Percentiles rank a stretch among this genome's conserved stretches.
These are phyloP conservation scores for Sebastes kiyomatsui DNA, from an alignment of 2,797 vertebrate genomes.

Conservation along the genomic window DNA sequence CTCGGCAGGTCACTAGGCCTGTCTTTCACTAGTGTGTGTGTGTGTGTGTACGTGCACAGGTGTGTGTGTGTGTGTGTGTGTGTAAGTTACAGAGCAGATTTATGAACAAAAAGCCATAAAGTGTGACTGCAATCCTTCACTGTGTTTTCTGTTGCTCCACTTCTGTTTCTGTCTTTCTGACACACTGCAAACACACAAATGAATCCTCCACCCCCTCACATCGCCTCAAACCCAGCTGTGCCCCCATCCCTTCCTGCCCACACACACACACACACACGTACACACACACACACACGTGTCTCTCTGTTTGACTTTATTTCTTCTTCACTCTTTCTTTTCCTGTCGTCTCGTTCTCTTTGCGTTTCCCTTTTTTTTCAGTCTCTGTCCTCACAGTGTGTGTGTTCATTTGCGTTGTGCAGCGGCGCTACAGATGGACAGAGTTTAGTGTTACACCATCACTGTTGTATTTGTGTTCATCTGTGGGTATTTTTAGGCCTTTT, in stretches of 20 bases:
- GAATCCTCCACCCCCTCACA: slow-evolving; percentile 73
- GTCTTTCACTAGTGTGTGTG: slow-evolving; percentile 57
- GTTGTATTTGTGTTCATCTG: not conserved
- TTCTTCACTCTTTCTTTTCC: slow-evolving; percentile 7
- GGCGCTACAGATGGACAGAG: slow-evolving; percentile 4
- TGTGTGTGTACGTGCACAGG: not conserved
- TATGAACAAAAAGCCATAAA: slow-evolving; percentile 45
- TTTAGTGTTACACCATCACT: not conserved
- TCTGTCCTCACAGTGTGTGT: not conserved
- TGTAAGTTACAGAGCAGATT: slow-evolving; percentile 53
- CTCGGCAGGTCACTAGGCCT: slow-evolving; percentile 74
- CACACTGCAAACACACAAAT: slow-evolving; percentile 61
- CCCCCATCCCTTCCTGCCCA: slow-evolving; percentile 55
- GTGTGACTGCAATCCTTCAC: slow-evolving; percentile 27
- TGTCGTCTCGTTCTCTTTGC: not conserved
- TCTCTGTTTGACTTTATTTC: slow-evolving; percentile 28
- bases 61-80: slow-evolving; percentile 7
- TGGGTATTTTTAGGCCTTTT: not conserved
- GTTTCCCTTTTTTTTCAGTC: slow-evolving; percentile 3
- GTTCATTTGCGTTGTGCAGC: slow-evolving; percentile 15
- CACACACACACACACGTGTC: slow-evolving; percentile 8
- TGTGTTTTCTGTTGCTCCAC: slow-evolving; percentile 42
- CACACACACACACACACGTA: slow-evolving; percentile 32
- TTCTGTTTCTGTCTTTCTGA: slow-evolving; percentile 50
- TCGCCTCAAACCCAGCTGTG: slow-evolving; percentile 76